Evolutionary conservation across 2,888 invertebrate genomes (phyloP), one percentile per base, ranked within the genome.

Genomic region (Aphodius granarius): DNA sequence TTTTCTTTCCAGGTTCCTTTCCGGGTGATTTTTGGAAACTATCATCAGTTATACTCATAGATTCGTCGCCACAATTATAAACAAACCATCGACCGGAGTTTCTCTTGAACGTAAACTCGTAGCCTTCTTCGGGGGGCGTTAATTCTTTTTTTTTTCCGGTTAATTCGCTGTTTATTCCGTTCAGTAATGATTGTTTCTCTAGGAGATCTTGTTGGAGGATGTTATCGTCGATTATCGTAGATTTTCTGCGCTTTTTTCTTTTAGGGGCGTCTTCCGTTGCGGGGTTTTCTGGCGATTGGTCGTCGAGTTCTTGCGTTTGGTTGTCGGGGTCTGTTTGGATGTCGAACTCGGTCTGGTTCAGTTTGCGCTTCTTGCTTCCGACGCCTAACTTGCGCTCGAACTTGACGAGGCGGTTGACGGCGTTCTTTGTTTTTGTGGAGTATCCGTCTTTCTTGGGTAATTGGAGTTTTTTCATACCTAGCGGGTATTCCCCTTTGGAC

Each of bases 401-500:
- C 77, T 85, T 84, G 0, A 85, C 81, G 22, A 87, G 76, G 5
- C 84, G 76, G 72, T 84, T 86, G 0, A 85, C 83, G 0, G 86
- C 84, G 78, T 83, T 83, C 63, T 82, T 82, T 13, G 86, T 74
- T 72, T 82, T 84, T 5, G 81, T 83, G 9, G 76, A 74, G 23
- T 81, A 78, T 17, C 81, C 80, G 19, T 83, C 81, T n/a, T 81
- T 77, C 70, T 82, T 77, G 3, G 86, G 86, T 19, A 87, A 82
- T 2, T 87, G 86, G 75, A 92, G 85, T 76, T 88, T 87, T 78
- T 90, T 90, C 0, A 92, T 87, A 0, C 91, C 92, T 13, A 94
- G 85, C 0, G 95, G 95, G 86, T 94, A 95, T 74, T 88, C 86
- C 5, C 93, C 92, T 5, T 87, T 84, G 0, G 91, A 86, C 15